Percentiles rank a stretch among this genome's conserved stretches.
Evolutionary conservation across 1,140 invertebrate species (phyloP).

Genomic region (Dreissena rostriformis): DNA sequence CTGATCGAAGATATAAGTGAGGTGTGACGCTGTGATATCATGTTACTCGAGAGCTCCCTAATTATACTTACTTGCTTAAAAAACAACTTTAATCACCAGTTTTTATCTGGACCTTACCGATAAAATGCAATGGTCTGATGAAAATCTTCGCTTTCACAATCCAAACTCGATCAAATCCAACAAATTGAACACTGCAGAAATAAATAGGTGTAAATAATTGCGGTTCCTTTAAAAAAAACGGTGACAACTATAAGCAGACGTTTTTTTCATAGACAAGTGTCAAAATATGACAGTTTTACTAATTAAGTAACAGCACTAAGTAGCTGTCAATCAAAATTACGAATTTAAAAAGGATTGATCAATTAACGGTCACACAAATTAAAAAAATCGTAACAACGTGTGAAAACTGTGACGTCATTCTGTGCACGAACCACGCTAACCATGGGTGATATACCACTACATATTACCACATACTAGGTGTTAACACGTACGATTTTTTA

Average conservation of each 20-base stretch:
- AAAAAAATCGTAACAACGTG: no score
- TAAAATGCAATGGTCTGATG: background rate
- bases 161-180: no score
- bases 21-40: conserved; percentile 28
- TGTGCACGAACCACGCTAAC: no score
- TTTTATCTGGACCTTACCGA: conserved; percentile 33
- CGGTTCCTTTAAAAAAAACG: conserved; percentile 2
- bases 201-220: conserved; percentile 5
- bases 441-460: no score
- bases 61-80: conserved; percentile 31
- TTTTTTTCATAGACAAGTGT: conserved; percentile 15
- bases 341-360: no score
- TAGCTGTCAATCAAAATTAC: no score
- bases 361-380: no score
- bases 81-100: conserved; percentile 32
- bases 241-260: conserved; percentile 20
- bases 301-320: background rate
- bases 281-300: conserved; percentile 29
- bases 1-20: background rate
- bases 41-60: background rate
- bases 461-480: no score
- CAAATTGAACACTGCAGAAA: no score
- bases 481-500: no score
- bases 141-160: no score
- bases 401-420: no score